These are phyloP conservation scores for Scomber japonicus DNA, from an alignment of 2,113 vertebrate genomes.

Conservation along the genomic window DNA sequence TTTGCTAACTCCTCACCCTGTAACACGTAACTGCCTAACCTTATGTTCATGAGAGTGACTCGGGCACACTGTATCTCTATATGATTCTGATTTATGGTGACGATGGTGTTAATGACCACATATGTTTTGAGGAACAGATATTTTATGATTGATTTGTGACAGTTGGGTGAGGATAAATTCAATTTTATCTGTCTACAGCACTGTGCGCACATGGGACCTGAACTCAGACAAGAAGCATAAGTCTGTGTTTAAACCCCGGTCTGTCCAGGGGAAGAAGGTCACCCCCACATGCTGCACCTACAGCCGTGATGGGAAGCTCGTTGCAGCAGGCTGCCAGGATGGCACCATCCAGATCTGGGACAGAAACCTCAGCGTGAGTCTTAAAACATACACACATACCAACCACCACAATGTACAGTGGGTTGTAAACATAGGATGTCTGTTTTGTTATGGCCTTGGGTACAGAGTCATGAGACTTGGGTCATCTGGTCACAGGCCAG, in stretches of 20 bases:
- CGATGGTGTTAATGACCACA: conserved; percentile 31
- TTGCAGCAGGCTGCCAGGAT: conserved; percentile 96
- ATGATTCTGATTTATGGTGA: conserved; percentile 26
- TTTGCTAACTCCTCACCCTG: conserved; percentile 39
- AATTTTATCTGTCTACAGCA: conserved; percentile 81
- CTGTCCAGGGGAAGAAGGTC: conserved; percentile 93
- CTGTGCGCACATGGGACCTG: conserved; percentile 96
- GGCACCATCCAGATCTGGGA: conserved; percentile 99
- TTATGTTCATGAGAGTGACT: conserved; percentile 45
- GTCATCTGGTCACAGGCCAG: conserved; percentile 67
- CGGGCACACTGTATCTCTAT: conserved; percentile 8
- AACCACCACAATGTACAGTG: background rate
- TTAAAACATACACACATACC: conserved; percentile 18
- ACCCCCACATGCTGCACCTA: conserved; percentile 94
- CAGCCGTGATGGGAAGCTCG: conserved; percentile 94
- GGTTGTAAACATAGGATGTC: conserved; percentile 60
- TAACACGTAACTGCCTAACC: conserved; percentile 48
- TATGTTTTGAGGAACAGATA: conserved; percentile 39
- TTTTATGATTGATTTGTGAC: conserved; percentile 39
- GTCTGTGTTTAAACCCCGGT: conserved; percentile 93
- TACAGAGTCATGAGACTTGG: conserved; percentile 46
- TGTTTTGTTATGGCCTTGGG: conserved; percentile 41
- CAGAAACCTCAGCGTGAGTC: conserved; percentile 93
- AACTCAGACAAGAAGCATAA: conserved; percentile 95
- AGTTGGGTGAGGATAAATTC: conserved; percentile 14